A percentile compares a stretch with the other conserved stretches of the same genome.
phyloP scores from a whole-genome alignment of 2,113 vertebrate species.

The Calonectris borealis region DNA sequence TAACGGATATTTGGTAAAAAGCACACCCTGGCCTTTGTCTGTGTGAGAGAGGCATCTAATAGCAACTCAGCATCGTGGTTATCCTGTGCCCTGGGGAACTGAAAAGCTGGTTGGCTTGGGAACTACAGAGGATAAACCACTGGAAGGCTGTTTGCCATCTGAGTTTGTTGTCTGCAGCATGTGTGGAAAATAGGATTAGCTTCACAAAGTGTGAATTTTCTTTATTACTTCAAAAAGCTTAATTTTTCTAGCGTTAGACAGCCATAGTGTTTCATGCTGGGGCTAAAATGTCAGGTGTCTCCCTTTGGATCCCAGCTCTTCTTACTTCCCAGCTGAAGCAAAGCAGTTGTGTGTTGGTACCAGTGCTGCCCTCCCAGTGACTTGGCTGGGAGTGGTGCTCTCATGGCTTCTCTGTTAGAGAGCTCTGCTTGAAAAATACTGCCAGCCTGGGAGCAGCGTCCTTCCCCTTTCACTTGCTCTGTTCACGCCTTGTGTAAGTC shows the following conservation, averaged over 20 bases:
- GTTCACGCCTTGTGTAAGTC: neutral
- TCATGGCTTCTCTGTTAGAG: neutral
- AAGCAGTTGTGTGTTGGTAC: neutral
- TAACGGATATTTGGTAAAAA: neutral
- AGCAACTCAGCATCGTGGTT: neutral
- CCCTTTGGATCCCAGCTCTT: neutral
- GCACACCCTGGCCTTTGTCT: neutral
- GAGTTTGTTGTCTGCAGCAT: neutral
- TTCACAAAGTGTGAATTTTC: neutral
- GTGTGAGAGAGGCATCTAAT: neutral
- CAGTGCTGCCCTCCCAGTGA: neutral
- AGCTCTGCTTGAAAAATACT: conserved; percentile 15
- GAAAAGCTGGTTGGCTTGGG: neutral
- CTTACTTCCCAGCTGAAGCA: neutral
- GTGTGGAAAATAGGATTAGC: neutral
- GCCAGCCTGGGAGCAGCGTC: neutral
- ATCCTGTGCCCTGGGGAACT: neutral
- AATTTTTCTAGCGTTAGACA: neutral
- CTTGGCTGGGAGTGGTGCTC: neutral
- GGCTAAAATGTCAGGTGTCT: neutral
- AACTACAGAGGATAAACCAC: neutral
- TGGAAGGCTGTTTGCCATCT: neutral
- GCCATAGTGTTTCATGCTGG: neutral
- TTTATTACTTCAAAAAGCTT: neutral
- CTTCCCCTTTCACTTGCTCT: neutral